These are phyloP conservation scores for Botia kubotai DNA, from an alignment of 2,797 vertebrate genomes.

Conservation along the genomic window DNA sequence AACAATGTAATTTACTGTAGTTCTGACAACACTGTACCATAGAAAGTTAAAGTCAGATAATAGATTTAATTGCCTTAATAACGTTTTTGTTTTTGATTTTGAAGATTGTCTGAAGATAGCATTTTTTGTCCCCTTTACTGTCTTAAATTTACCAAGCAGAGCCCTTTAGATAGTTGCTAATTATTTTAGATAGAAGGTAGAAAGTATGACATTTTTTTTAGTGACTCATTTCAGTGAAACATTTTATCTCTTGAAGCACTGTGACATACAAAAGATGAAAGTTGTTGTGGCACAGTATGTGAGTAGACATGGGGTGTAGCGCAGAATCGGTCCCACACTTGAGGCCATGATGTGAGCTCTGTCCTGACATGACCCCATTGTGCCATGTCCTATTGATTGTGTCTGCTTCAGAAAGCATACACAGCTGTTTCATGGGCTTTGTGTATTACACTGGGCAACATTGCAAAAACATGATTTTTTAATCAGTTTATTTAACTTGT, in stretches of 20 bases:
- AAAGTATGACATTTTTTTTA: neutral
- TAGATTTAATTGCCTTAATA: too few relatives aligned
- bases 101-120: slow-evolving; percentile 2
- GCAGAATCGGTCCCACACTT: slow-evolving; percentile 18
- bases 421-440: slow-evolving; percentile 22
- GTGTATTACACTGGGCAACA: neutral
- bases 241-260: neutral
- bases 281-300: slow-evolving; percentile 11
- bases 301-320: neutral
- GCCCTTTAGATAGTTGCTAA: slow-evolving; percentile 9
- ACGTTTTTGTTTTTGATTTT: slow-evolving; percentile 1
- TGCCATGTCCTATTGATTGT: slow-evolving; percentile 43
- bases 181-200: neutral
- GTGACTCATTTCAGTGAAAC: too few relatives aligned
- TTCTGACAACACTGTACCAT: too few relatives aligned
- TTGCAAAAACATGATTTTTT: too few relatives aligned
- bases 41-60: too few relatives aligned
- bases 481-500: neutral
- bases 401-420: slow-evolving; percentile 22
- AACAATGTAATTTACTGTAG: too few relatives aligned
- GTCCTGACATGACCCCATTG: slow-evolving; percentile 45
- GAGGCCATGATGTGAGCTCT: neutral
- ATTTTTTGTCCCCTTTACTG: neutral
- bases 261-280: slow-evolving; percentile 36
- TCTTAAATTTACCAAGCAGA: neutral